Base-by-base conservation (phyloP, 2,888 invertebrate species). In the Orthonychiurus folsomi region DNA sequence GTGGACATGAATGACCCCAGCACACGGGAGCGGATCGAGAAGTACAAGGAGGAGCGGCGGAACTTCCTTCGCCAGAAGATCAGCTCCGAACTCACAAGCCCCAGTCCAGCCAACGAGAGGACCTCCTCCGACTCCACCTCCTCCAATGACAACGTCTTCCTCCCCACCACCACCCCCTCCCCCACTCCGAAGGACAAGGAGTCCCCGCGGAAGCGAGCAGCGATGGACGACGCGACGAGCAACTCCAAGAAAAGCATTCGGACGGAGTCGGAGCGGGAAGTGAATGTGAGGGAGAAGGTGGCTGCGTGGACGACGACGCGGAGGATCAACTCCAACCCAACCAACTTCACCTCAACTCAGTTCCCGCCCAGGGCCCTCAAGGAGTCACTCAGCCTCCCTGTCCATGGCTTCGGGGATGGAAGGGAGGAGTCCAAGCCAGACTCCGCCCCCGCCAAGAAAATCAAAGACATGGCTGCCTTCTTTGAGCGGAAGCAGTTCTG, bases 31-130 rank as follows among this genome's bases (percentile, higher is more conserved):
- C 79, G 92, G 55, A 90, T 93, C 68, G 91, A 93, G 77, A 87
- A 88, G 76, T 93, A 92, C 76, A 93, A 93, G 78, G 90, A 92
- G 75, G 92, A 93, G 75, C 80, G 92, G n/a, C 81, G 93, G 59
- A 86, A 85, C 71, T 88, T 89, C 74, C 78, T 92, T 18, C 83
- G 90, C 55, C 90, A 92, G 75, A 91, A 90, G 76, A 91, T 90
- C 76, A 86, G 88, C 27, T 67, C 69, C 1, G 70, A 69, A 54
- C 47, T 72, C 2, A 63, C 64, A 21, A 57, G 56, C 15, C 64
- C 59, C 37, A 60, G 60, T 21, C 60, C 62, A 24, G 62, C 66
- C 37, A 66, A 15, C 37, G 9, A 9, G 15, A 37, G 37, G 9
- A 9, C 37, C 5, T 15, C 37, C 9, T 37, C 37, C 62, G n/a